phyloP scores from a whole-genome alignment of 2,888 invertebrate species.

The Catocala sponsa region DNA sequence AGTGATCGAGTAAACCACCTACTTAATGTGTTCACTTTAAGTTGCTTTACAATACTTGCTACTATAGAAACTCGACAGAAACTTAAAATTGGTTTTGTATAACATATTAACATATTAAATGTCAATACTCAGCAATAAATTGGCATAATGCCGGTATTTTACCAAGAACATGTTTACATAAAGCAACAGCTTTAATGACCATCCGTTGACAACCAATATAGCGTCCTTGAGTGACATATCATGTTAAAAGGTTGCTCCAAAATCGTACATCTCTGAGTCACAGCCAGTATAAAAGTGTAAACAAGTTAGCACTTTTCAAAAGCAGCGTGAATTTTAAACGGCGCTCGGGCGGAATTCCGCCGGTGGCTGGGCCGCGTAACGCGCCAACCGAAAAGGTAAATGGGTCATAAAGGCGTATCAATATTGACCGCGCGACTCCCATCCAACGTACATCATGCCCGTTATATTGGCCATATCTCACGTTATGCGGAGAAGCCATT shows the following conservation, averaged over 20 bases:
- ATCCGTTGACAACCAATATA: neutral
- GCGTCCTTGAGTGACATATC: slow-evolving; percentile 13
- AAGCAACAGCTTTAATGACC: too few relatives aligned
- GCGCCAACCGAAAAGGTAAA: slow-evolving; percentile 79
- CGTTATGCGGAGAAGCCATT: slow-evolving; percentile 70
- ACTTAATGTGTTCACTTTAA: slow-evolving; percentile 38
- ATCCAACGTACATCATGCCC: slow-evolving; percentile 74
- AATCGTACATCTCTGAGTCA: slow-evolving; percentile 14
- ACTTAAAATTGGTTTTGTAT: too few relatives aligned
- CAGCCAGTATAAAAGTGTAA: slow-evolving; percentile 50
- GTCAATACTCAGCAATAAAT: too few relatives aligned
- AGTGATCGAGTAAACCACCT: slow-evolving; percentile 53
- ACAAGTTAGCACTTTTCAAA: slow-evolving; percentile 66
- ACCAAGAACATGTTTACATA: too few relatives aligned
- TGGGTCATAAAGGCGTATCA: slow-evolving; percentile 85
- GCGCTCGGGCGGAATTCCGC: slow-evolving; percentile 70
- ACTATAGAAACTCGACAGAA: too few relatives aligned
- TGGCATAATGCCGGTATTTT: too few relatives aligned
- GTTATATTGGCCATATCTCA: slow-evolving; percentile 78
- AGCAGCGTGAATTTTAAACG: slow-evolving; percentile 74
- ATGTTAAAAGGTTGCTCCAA: slow-evolving; percentile 24
- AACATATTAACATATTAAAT: too few relatives aligned
- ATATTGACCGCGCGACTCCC: slow-evolving; percentile 81
- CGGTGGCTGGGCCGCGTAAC: slow-evolving; percentile 57
- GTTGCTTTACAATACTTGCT: slow-evolving; percentile 9